Evolutionary conservation across 2,888 invertebrate genomes (phyloP).

Genomic region (Linyphia triangularis): DNA sequence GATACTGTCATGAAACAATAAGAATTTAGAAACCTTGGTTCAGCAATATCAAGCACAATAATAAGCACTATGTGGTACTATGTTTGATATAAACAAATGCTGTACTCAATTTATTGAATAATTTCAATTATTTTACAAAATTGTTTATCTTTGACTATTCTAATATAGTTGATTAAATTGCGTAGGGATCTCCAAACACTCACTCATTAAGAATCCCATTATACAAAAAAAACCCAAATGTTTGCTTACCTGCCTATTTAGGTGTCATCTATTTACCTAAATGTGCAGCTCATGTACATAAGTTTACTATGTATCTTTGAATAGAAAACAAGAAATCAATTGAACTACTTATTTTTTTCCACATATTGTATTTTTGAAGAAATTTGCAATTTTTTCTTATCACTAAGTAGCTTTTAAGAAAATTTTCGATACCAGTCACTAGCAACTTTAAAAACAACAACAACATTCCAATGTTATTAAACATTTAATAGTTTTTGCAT

Average conservation of each 20-base stretch:
- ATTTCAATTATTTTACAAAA: no score
- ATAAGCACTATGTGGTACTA: no score
- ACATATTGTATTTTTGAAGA: constrained; percentile 55
- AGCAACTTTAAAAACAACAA: not conserved
- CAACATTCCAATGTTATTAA: constrained; percentile 35
- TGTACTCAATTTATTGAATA: no score
- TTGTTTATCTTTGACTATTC: no score
- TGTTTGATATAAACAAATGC: no score
- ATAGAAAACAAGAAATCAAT: constrained; percentile 4
- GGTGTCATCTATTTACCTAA: not conserved
- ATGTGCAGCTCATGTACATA: constrained; percentile 5
- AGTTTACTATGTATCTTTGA: not conserved
- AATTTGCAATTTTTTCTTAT: constrained; percentile 7
- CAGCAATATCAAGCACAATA: no score
- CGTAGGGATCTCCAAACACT: not conserved
- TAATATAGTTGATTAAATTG: no score
- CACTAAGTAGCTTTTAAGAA: constrained; percentile 40
- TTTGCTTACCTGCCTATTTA: not conserved
- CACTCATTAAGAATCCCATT: not conserved
- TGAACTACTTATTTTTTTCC: constrained; percentile 41
- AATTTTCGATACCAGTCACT: constrained; percentile 1
- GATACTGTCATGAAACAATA: no score
- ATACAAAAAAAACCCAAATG: not conserved
- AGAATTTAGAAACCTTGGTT: no score
- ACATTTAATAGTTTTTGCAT: constrained; percentile 5